These are phyloP conservation scores for Monoplex corrugatus DNA, from an alignment of 2,888 invertebrate genomes.

Conservation along the genomic window DNA sequence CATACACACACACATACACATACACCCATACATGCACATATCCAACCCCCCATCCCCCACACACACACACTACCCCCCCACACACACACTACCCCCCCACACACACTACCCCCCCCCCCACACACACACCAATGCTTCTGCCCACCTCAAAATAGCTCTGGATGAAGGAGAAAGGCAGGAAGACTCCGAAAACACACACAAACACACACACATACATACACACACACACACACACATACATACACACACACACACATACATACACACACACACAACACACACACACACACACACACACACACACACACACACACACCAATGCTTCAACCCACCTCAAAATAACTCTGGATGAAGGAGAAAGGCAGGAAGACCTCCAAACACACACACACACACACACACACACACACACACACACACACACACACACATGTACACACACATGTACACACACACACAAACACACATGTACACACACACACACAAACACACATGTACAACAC, in stretches of 20 bases:
- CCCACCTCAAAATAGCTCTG: slow-evolving; percentile 95
- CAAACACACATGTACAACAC: background rate
- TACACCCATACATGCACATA: no score
- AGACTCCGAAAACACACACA: slow-evolving; percentile 92
- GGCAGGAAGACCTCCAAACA: slow-evolving; percentile 87
- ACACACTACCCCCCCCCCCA: no score
- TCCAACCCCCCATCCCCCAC: no score
- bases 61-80: no score
- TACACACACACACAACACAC: background rate
- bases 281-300: background rate
- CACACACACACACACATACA: slow-evolving; percentile 13
- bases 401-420: slow-evolving; percentile 5
- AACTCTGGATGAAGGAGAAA: slow-evolving; percentile 91
- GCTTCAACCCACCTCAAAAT: slow-evolving; percentile 84
- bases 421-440: no score
- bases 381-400: background rate
- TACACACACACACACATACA: background rate
- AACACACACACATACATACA: background rate
- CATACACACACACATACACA: no score
- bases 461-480: background rate
- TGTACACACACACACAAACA: background rate
- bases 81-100: no score
- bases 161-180: slow-evolving; percentile 91
- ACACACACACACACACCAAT: background rate
- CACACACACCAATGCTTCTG: slow-evolving; percentile 34